Evolutionary conservation across 2,113 vertebrate species (phyloP).

Genomic region (Oceanodroma tethys): DNA sequence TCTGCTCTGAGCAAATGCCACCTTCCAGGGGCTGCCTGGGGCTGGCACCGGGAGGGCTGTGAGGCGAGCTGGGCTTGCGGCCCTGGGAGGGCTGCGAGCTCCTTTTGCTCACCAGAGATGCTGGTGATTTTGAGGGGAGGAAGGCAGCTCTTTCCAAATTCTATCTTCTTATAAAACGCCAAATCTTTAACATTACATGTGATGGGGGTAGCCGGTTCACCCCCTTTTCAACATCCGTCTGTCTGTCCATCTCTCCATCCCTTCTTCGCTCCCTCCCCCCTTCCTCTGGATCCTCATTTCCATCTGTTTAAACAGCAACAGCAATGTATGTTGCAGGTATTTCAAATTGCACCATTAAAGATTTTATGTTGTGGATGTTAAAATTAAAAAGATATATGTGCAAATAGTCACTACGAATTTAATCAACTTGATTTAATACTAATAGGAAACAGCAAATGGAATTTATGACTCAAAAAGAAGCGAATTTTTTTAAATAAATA

Average conservation of each 20-base stretch:
- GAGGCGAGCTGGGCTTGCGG: rapidly evolving
- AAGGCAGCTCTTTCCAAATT: not conserved
- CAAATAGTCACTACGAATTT: conserved; percentile 80
- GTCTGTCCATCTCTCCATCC: not conserved
- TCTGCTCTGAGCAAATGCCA: not conserved
- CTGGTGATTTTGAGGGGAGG: not conserved
- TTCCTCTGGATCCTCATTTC: conserved; percentile 54
- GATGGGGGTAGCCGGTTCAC: not conserved
- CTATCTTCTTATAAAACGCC: not conserved
- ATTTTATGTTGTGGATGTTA: conserved; percentile 80
- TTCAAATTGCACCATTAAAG: conserved; percentile 77
- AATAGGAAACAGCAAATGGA: conserved; percentile 82
- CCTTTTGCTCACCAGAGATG: not conserved
- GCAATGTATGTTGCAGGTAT: conserved; percentile 66
- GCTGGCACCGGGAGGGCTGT: not conserved
- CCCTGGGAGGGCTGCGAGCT: not conserved
- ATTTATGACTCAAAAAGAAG: conserved; percentile 81
- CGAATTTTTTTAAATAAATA: conserved; percentile 72
- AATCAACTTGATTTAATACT: conserved; percentile 86
- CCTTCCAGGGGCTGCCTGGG: not conserved
- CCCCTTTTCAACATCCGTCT: not conserved
- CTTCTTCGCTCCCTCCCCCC: not conserved
- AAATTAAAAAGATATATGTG: conserved; percentile 86
- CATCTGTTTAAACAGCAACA: conserved; percentile 71
- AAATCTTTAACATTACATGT: not conserved